Evolutionary conservation across 2,888 invertebrate species (phyloP), one percentile per base, ranked within the genome.

Genomic region (Diarsia mendica): DNA sequence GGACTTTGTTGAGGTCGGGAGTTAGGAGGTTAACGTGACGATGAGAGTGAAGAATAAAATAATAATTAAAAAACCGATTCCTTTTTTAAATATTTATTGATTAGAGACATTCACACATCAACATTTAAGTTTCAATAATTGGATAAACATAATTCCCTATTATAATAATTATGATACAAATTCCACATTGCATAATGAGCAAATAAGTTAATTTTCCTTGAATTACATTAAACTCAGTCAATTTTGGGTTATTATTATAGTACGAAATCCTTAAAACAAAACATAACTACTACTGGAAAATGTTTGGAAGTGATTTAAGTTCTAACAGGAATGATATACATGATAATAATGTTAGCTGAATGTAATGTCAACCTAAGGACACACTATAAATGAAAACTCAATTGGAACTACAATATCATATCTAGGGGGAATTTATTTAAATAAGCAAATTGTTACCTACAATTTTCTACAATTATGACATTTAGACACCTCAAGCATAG

Each of bases 71-170:
- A 75, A 63, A 20, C 60, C 18, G 55, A 68, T 70, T 74, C 67
- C 85, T 86, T 90, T 92, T 94, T 94, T 89, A 92, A 92, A 92
- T 92, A 92, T 96, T 96, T 96, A 96, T 96, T 96, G 94, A 95
- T 96, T 94, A 96, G 96, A 96, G 96, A 96, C 96, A 96, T 96
- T 96, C 96, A 96, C 96, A 96, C 96, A 96, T 96, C 96, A 94
- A 96, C 93, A 95, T 95, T 63, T 93, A 91, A 93, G 91, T 90
- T 92, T 92, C 90, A 93, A 92, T 92, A 93, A 93, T 91, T 92
- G 93, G 92, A 94, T 92, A 94, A 94, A 93, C 91, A 92, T 92
- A 91, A 90, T 91, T 92, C 89, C 88, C 90, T 91, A 91, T 87
- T 88, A 63, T 63, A 63, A 87, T 89, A 91, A 91, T 90, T 93